phyloP scores from a whole-genome alignment of 1,140 invertebrate genomes.

The Euschistus heros region DNA sequence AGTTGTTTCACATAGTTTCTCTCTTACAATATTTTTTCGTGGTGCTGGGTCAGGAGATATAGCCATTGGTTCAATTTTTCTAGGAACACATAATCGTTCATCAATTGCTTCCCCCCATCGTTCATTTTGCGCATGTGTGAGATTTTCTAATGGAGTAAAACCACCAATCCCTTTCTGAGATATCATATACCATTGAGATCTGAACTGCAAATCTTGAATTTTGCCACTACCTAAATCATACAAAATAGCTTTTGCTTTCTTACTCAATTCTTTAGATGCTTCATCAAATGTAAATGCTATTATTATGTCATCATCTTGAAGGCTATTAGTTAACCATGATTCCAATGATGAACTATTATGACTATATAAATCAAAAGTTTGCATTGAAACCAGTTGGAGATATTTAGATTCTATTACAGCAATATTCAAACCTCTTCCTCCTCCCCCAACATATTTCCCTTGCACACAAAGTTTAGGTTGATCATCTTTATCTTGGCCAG shows the following conservation, averaged over 20 bases:
- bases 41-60: constrained; percentile 36
- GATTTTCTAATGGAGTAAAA: constrained; percentile 43
- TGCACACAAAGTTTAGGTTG: constrained; percentile 40
- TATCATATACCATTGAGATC: constrained; percentile 47
- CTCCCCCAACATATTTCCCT: constrained; percentile 36
- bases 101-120: constrained; percentile 32
- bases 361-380: constrained; percentile 32
- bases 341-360: constrained; percentile 30
- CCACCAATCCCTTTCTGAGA: constrained; percentile 45
- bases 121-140: constrained; percentile 33
- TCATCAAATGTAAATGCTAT: constrained; percentile 33
- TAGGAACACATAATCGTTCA: constrained; percentile 31
- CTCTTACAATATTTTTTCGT: constrained; percentile 35
- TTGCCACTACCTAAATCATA: constrained; percentile 38
- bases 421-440: constrained; percentile 31
- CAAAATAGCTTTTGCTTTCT: constrained; percentile 30
- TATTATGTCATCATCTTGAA: constrained; percentile 30
- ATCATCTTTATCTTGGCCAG: constrained; percentile 38
- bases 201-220: constrained; percentile 45
- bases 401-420: constrained; percentile 30
- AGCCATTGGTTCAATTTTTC: constrained; percentile 29
- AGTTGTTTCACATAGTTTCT: constrained; percentile 36
- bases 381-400: constrained; percentile 27
- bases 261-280: constrained; percentile 32
- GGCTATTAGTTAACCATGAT: constrained; percentile 27